Percentiles rank a stretch among this genome's conserved stretches.
Conservation (phyloP, 2,888 invertebrate genomes). For the Gastrophysa polygoni region DNA sequence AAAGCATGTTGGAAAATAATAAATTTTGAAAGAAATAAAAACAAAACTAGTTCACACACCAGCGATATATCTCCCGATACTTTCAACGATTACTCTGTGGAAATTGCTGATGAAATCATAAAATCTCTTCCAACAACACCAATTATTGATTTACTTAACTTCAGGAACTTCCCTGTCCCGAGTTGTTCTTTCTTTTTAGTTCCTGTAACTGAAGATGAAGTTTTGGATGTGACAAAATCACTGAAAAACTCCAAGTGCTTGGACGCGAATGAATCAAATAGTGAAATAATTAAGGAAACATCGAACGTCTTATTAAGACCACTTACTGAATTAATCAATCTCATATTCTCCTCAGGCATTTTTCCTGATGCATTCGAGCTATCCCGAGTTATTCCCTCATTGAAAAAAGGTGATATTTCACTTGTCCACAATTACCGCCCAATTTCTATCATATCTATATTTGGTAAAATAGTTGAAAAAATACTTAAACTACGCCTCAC, state of each 20-base stretch:
- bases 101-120: neutral
- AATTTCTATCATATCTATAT: constrained; percentile 1
- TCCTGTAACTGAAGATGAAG: constrained; percentile 3
- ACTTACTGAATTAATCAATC: neutral
- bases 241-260: neutral
- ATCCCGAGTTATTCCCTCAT: neutral
- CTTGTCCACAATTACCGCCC: neutral
- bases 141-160: neutral
- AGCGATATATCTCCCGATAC: neutral
- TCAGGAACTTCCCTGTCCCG: constrained; percentile 1
- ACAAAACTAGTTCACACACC: neutral
- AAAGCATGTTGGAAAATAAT: constrained; percentile 1
- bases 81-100: neutral
- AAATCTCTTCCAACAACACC: neutral
- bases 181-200: constrained; percentile 2
- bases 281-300: constrained; percentile 1
- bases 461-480: neutral
- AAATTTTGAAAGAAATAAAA: constrained; percentile 1
- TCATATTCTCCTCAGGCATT: neutral
- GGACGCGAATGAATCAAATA: neutral
- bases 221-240: neutral
- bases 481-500: neutral
- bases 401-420: neutral
- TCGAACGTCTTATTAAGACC: neutral
- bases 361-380: neutral